Evolutionary conservation across 2,888 invertebrate species (phyloP).

Genomic region (Temnothorax ravouxi): DNA sequence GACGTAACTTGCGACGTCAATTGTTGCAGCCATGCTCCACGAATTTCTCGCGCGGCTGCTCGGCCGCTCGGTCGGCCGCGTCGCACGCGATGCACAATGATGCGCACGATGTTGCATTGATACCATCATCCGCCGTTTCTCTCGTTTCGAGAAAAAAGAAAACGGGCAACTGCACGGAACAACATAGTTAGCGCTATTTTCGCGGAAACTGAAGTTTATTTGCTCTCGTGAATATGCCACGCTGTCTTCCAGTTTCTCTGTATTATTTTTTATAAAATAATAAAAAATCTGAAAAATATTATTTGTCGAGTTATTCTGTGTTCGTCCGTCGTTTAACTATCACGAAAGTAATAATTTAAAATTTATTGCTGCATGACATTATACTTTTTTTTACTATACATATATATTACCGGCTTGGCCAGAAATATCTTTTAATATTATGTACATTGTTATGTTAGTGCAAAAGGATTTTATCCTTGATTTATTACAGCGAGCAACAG

Average conservation of each 20-base stretch:
- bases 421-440: neutral
- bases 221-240: neutral
- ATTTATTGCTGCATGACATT: neutral
- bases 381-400: neutral
- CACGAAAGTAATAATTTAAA: neutral
- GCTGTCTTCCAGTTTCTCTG: neutral
- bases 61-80: neutral
- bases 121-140: slow-evolving; percentile 30
- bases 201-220: neutral
- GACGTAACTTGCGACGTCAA: slow-evolving; percentile 59
- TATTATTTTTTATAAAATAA: neutral
- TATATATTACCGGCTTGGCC: neutral
- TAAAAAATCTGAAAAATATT: neutral
- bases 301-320: neutral
- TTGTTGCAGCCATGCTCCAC: slow-evolving; percentile 57
- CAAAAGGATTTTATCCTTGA: neutral
- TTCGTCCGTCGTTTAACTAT: neutral
- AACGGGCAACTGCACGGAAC: neutral
- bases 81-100: slow-evolving; percentile 40
- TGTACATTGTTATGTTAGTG: neutral
- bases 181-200: neutral
- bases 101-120: slow-evolving; percentile 22
- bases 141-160: neutral
- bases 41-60: slow-evolving; percentile 62
- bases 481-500: neutral